phyloP scores from a whole-genome alignment of 2,888 invertebrate species.

The Synanthedon formicaeformis region DNA sequence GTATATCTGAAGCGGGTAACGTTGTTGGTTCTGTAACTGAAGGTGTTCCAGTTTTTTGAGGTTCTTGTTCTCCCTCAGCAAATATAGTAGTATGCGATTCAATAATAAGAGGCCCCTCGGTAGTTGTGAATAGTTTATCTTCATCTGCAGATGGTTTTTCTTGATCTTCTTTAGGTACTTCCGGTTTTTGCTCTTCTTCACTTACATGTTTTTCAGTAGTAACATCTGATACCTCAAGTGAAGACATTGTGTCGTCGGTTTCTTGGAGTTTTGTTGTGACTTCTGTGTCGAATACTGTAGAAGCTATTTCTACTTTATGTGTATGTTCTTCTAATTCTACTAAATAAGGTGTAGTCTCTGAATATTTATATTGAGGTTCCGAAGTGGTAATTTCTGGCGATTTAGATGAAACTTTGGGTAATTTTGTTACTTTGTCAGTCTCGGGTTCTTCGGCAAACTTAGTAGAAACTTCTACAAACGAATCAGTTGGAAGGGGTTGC shows the following conservation, averaged over 20 bases:
- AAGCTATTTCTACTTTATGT: conserved; percentile 18
- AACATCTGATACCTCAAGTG: neutral
- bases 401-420: neutral
- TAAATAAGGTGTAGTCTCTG: conserved; percentile 31
- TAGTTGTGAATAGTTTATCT: neutral
- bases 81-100: conserved; percentile 6
- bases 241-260: neutral
- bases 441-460: neutral
- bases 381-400: neutral
- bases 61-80: conserved; percentile 6
- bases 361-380: neutral
- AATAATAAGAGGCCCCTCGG: neutral
- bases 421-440: neutral
- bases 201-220: neutral
- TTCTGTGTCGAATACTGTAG: neutral
- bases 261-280: neutral
- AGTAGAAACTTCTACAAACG: neutral
- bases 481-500: conserved; percentile 2
- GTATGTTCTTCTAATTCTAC: conserved; percentile 46
- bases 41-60: conserved; percentile 4
- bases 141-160: neutral
- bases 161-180: conserved; percentile 11
- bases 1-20: neutral
- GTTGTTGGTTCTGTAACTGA: neutral
- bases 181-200: conserved; percentile 16